Evolutionary conservation across 2,888 invertebrate species (phyloP).

Genomic region (Scrobipalpa atriplicella): DNA sequence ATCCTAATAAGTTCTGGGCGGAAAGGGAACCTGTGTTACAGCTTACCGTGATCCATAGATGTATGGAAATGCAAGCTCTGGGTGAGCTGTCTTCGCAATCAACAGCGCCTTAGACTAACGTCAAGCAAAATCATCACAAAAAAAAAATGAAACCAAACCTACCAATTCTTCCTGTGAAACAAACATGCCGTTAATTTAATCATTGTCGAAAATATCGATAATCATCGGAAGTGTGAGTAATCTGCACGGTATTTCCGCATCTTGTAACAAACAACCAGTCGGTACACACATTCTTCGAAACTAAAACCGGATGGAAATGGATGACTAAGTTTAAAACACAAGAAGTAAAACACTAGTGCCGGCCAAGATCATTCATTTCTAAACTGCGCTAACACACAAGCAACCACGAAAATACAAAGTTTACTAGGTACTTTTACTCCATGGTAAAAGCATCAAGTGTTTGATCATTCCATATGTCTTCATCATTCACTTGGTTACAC

Average conservation of each 20-base stretch:
- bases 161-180: too few relatives aligned
- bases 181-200: neutral
- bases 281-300: neutral
- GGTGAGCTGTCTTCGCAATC: too few relatives aligned
- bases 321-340: conserved; percentile 27
- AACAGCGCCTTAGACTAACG: too few relatives aligned
- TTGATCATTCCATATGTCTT: neutral
- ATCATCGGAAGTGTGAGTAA: conserved; percentile 27
- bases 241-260: conserved; percentile 25
- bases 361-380: too few relatives aligned
- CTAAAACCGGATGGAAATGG: conserved; percentile 13
- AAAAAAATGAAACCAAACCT: too few relatives aligned
- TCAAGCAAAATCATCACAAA: too few relatives aligned
- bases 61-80: too few relatives aligned
- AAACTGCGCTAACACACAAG: neutral
- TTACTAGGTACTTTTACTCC: neutral
- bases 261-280: conserved; percentile 5
- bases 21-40: too few relatives aligned
- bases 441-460: neutral
- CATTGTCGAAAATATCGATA: neutral
- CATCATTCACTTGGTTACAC: neutral
- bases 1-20: too few relatives aligned
- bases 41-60: too few relatives aligned
- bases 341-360: neutral
- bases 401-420: neutral